Evolutionary conservation across 2,888 invertebrate species (phyloP), one percentile per base, ranked within the genome.

Genomic region (Epinotia brunnichana): DNA sequence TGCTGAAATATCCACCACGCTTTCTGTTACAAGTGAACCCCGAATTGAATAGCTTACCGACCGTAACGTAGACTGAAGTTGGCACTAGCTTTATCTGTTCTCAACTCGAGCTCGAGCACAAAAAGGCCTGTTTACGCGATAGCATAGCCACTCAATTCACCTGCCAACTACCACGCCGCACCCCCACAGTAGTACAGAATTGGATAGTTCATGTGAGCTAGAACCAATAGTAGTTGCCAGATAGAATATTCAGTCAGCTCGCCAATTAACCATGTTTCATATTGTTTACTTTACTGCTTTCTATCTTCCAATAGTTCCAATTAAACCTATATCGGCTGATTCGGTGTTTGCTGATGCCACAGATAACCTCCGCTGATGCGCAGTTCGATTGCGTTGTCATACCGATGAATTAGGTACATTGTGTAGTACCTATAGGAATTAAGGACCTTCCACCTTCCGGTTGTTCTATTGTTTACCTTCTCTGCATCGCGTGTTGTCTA

Each of bases 101-200:
- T 73, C 73, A 63, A 69, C 57, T 69, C 56, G 51, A 57, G 73
- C 68, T 63, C 48, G 57, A 63, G 48, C 62, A 62, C 68, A 68
- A 72, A 72, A 72, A 72, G 68, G 67, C 68, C 56, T 68, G 72
- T 72, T 67, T 71, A 72, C 24, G 68, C 68, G 72, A 72, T 72
- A 72, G 48, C 67, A 24, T n/a, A 68, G 72, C 56, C 61, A 69
- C 73, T 73, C 69, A 39, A 69, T 73, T 73, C 73, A 73, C 68
- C 72, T 73, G 73, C 73, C 73, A 73, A 73, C 62, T 69, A 63
- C 73, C 51, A 61, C 72, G 61, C 54, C 9, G 64, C 54, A 64
- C 64, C 64, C 39, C 54, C 54, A 53, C 61, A 67, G 44, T 3
- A 15, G 44, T 15, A 15, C 15, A 15, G 13, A 44, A 3, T 44